These are phyloP conservation scores for Prorops nasuta DNA, from an alignment of 1,140 invertebrate species.

Conservation along the genomic window DNA sequence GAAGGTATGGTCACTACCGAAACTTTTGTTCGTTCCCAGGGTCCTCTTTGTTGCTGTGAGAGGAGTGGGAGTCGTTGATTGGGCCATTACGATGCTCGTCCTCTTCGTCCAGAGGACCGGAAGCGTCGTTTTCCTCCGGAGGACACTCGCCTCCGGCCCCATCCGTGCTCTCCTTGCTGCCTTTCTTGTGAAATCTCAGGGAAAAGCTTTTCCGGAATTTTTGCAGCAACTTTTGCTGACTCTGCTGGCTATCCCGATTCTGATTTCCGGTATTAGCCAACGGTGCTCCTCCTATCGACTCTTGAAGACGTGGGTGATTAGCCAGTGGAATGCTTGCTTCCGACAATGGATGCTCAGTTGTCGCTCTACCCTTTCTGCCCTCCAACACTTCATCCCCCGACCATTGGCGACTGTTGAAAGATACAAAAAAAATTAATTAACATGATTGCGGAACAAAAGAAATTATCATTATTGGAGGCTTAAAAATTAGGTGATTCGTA, in stretches of 20 bases:
- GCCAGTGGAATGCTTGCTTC: conserved; percentile 41
- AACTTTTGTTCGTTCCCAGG: conserved; percentile 49
- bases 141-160: conserved; percentile 50
- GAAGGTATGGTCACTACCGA: conserved; percentile 34
- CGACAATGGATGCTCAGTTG: conserved; percentile 42
- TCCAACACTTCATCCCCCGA: conserved; percentile 42
- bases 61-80: conserved; percentile 19
- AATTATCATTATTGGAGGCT: no score
- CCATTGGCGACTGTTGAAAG: conserved; percentile 39
- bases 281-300: conserved; percentile 6
- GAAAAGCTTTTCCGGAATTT: conserved; percentile 73
- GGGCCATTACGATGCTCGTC: conserved; percentile 40
- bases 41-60: conserved; percentile 43
- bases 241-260: conserved; percentile 21
- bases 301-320: conserved; percentile 40
- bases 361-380: conserved; percentile 15
- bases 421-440: neutral
- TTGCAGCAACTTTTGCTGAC: conserved; percentile 61
- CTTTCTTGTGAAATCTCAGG: conserved; percentile 61
- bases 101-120: conserved; percentile 38
- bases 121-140: conserved; percentile 45
- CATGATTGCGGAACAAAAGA: no score
- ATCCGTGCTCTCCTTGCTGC: conserved; percentile 56
- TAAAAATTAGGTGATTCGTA: no score
- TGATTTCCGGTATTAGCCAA: neutral